These are phyloP conservation scores for Malurus splendens DNA, from an alignment of 2,797 vertebrate species.

Conservation along the genomic window DNA sequence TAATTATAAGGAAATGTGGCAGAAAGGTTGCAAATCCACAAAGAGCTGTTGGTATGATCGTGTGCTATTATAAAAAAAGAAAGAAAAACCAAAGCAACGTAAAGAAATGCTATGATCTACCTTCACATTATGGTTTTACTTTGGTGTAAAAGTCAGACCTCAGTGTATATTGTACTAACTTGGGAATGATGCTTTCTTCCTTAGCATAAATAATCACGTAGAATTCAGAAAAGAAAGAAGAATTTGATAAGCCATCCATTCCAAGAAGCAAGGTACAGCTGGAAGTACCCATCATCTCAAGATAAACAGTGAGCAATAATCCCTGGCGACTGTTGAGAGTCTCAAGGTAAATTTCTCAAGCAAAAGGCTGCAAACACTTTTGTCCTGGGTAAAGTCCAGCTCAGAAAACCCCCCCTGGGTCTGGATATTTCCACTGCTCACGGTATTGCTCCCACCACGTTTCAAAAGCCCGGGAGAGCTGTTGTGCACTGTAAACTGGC, in stretches of 20 bases:
- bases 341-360: neutral
- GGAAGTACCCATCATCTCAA: neutral
- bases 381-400: constrained; percentile 19
- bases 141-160: neutral
- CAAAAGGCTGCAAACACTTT: neutral
- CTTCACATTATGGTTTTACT: neutral
- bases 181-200: neutral
- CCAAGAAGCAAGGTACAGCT: neutral
- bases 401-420: neutral
- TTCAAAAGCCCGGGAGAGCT: neutral
- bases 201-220: neutral
- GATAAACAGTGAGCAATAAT: neutral
- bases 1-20: neutral
- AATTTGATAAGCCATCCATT: neutral
- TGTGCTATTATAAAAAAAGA: neutral
- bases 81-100: neutral
- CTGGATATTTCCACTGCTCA: neutral
- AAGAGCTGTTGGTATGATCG: neutral
- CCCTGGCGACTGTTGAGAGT: neutral
- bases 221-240: neutral
- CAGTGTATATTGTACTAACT: neutral
- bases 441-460: accelerated
- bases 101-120: neutral
- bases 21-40: neutral
- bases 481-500: neutral